These are phyloP conservation scores for Cistogaster globosa DNA, from an alignment of 2,888 invertebrate species.

Conservation along the genomic window DNA sequence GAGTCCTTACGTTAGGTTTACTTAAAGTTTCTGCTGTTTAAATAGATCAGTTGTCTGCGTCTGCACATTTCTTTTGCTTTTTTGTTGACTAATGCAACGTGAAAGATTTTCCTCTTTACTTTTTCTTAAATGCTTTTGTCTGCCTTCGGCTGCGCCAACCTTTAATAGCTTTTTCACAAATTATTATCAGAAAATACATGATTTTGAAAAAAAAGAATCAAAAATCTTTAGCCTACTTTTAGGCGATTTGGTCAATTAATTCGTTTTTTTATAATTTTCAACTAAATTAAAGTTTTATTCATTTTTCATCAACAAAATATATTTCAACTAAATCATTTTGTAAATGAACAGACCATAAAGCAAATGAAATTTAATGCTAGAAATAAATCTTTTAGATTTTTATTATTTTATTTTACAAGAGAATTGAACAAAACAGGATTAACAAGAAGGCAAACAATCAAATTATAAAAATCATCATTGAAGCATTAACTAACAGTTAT, in stretches of 20 bases:
- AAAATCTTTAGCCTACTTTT: slow-evolving; percentile 34
- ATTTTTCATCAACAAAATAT: slow-evolving; percentile 39
- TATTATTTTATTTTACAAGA: slow-evolving; percentile 28
- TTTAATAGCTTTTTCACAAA: too few relatives aligned
- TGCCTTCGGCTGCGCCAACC: too few relatives aligned
- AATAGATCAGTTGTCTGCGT: too few relatives aligned
- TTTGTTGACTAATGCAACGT: too few relatives aligned
- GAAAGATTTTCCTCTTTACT: too few relatives aligned
- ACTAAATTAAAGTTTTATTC: slow-evolving; percentile 50
- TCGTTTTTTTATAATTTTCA: neutral
- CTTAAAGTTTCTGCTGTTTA: too few relatives aligned
- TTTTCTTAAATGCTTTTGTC: too few relatives aligned
- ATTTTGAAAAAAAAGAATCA: neutral
- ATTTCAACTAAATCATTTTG: slow-evolving; percentile 38
- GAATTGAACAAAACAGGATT: slow-evolving; percentile 5
- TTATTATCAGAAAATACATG: too few relatives aligned
- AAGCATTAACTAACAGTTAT: slow-evolving; percentile 54
- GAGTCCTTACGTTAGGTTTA: too few relatives aligned
- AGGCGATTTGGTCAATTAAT: slow-evolving; percentile 1
- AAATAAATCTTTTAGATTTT: slow-evolving; percentile 20
- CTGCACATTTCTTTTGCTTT: too few relatives aligned
- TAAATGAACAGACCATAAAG: slow-evolving; percentile 37
- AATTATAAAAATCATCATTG: slow-evolving; percentile 58
- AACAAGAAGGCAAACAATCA: slow-evolving; percentile 40
- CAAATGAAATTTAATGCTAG: slow-evolving; percentile 20